Base-by-base conservation (phyloP, 1,140 invertebrate species). In the Dryas iulia region DNA sequence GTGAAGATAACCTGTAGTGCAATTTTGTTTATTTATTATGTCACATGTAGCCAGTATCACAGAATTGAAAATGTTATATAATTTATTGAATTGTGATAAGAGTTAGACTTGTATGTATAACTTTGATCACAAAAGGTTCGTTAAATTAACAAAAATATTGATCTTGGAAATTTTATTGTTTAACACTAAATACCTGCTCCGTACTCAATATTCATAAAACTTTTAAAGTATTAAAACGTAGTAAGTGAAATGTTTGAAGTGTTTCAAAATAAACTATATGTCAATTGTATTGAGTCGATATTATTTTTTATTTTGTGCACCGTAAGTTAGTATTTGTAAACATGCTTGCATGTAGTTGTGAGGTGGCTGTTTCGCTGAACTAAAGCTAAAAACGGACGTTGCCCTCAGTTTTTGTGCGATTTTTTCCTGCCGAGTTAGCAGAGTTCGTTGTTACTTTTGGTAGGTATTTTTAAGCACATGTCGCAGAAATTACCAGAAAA, bases 371-470 rank as follows among this genome's bases (percentile, higher is more conserved):
- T 82, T 86, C 81, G 81, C 78, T 84, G 78, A 87, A 86, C 80
- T 74, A 78, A 82, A 86, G 79, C 82, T 88, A 81, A 88, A 87
- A 83, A 82, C 86, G 89, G 89, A 78, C 87, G 75, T 84, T 91
- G 87, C 82, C 87, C 87, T 83, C 79, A 35, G 70, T 74, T 82
- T 82, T 77, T 78, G 76, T 75, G 65, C 74, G 74, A 72, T 81
- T 80, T 82, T 81, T 86, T 73, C 59, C 59, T 73, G 31, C 47
- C 56, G 56, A 64, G 59, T 59, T 72, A 74, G 56, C 68, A n/a
- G 71, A 74, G 68, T 78, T 75, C 69, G 59, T 74, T 72, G 67
- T 39, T 66, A 72, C 67, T 39, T 6, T 25, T 54, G 26, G 11
- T 63, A 33, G 61, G 52, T 63, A 47, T 54, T 25, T 63, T 18